Evolutionary conservation across 2,888 invertebrate species (phyloP).

Genomic region (Rhingia campestris): DNA sequence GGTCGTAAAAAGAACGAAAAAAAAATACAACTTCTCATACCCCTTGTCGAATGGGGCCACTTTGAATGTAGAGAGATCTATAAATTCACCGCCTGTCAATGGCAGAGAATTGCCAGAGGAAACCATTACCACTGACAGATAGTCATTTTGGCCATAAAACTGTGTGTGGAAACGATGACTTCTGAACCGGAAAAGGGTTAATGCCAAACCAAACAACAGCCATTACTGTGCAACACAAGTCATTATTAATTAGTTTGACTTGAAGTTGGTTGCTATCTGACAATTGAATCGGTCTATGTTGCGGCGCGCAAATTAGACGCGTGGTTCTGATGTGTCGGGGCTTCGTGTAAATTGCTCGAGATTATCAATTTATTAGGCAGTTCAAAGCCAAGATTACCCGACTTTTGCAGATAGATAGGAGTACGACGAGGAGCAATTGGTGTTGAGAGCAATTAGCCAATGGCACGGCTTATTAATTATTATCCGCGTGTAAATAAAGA

Average conservation of each 20-base stretch:
- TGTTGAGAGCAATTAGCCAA: conserved; percentile 59
- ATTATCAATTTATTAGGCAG: conserved; percentile 67
- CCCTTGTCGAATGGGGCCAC: conserved; percentile 8
- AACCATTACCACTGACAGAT: conserved; percentile 25
- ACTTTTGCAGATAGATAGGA: conserved; percentile 26
- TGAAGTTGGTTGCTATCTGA: conserved; percentile 45
- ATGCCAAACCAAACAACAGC: conserved; percentile 12
- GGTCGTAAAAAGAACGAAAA: conserved; percentile 28
- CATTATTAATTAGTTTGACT: conserved; percentile 60
- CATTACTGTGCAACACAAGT: conserved; percentile 20
- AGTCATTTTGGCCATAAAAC: conserved; percentile 39
- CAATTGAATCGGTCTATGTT: conserved; percentile 55
- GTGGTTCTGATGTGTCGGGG: neutral
- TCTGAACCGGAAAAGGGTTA: conserved; percentile 62
- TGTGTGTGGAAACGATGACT: conserved; percentile 31
- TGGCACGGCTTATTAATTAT: conserved; percentile 55
- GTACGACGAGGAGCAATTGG: conserved; percentile 25
- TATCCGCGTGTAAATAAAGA: conserved; percentile 33
- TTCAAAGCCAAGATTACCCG: conserved; percentile 50
- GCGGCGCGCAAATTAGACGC: conserved; percentile 22
- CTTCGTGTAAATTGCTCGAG: conserved; percentile 61
- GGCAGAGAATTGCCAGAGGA: neutral
- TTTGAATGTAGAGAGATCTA: neutral
- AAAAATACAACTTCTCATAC: neutral
- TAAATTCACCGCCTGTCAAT: conserved; percentile 57